Evolutionary conservation across 2,113 vertebrate genomes (phyloP).

Genomic region (Typhlomys cinereus): DNA sequence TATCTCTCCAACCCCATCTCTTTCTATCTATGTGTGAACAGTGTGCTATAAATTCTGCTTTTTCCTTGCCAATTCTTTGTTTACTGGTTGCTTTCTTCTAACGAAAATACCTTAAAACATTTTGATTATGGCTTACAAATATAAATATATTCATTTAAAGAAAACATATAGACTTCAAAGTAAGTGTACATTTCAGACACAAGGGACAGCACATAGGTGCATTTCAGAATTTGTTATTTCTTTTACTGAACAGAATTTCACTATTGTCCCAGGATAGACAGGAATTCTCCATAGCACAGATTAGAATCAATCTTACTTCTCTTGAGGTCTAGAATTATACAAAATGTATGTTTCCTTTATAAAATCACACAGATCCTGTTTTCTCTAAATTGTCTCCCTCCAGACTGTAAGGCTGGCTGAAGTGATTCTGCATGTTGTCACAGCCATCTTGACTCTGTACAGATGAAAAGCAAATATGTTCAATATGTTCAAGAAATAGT

Average conservation of each 20-base stretch:
- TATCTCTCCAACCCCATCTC: background rate
- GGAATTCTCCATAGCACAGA: background rate
- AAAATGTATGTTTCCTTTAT: background rate
- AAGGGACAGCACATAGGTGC: background rate
- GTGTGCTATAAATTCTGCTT: background rate
- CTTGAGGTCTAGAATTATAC: background rate
- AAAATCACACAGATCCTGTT: background rate
- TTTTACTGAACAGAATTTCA: background rate
- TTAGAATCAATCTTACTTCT: background rate
- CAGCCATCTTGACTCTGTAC: background rate
- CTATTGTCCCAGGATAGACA: too few relatives aligned
- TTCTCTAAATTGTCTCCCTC: background rate
- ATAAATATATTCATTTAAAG: background rate
- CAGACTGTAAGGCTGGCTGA: too few relatives aligned
- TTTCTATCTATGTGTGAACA: background rate
- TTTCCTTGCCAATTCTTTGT: background rate
- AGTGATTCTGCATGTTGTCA: background rate
- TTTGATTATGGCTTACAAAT: slow-evolving; percentile 1
- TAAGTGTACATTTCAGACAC: background rate
- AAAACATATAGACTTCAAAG: background rate
- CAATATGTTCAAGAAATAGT: background rate
- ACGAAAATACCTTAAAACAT: background rate
- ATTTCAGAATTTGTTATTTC: background rate
- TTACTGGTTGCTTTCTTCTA: background rate
- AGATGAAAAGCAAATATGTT: background rate